These are phyloP conservation scores for Cyprinodon diabolis DNA, from an alignment of 2,797 vertebrate species.

Conservation along the genomic window DNA sequence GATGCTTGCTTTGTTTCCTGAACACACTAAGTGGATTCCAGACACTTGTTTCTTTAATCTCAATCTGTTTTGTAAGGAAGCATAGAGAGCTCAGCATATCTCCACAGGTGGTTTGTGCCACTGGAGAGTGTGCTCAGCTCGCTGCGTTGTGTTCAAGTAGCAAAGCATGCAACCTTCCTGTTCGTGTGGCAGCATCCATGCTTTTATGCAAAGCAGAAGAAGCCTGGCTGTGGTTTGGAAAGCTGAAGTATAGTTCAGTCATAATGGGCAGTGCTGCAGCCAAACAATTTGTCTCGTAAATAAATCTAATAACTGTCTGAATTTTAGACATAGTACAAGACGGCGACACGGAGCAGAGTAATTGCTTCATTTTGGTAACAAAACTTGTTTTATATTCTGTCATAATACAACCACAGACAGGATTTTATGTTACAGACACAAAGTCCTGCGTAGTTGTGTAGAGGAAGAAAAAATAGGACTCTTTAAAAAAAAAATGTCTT, in stretches of 20 bases:
- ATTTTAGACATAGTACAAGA: not conserved
- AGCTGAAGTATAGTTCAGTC: not conserved
- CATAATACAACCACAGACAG: not conserved
- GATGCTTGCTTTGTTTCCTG: constrained; percentile 42
- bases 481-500: not conserved
- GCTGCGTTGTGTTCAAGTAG: constrained; percentile 17
- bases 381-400: not conserved
- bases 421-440: not conserved
- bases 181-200: constrained; percentile 10
- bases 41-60: constrained; percentile 62
- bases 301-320: not conserved
- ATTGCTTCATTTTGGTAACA: not conserved
- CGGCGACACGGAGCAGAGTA: not conserved
- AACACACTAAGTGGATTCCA: constrained; percentile 48
- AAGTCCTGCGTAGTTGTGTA: not conserved
- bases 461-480: not conserved
- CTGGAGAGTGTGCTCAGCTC: constrained; percentile 10
- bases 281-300: not conserved
- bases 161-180: not conserved
- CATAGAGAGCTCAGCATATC: constrained; percentile 7
- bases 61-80: constrained; percentile 7
- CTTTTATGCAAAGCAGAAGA: constrained; percentile 17
- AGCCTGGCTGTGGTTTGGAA: constrained; percentile 31
- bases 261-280: not conserved
- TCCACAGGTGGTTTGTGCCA: constrained; percentile 43